A percentile compares a stretch with the other conserved stretches of the same genome.
phyloP scores from a whole-genome alignment of 2,113 vertebrate species.

The Steatornis caripensis region DNA sequence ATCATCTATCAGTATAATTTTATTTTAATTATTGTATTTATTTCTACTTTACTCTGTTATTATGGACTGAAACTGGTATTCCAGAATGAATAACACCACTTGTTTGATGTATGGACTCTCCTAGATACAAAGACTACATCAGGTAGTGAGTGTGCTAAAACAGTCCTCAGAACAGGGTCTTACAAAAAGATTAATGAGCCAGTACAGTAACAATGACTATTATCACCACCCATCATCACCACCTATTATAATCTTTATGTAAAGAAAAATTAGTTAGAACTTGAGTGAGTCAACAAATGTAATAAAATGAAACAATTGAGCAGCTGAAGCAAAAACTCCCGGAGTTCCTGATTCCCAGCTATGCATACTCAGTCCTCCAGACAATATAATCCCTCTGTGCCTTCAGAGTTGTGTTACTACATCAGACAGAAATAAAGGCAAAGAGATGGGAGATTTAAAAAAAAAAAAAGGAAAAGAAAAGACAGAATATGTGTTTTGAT shows the following conservation, averaged over 20 bases:
- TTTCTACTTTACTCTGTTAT: not conserved
- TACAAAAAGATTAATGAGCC: not conserved
- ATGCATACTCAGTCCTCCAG: not conserved
- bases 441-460: not conserved
- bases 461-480: not conserved
- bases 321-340: not conserved
- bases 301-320: not conserved
- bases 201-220: not conserved
- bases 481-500: not conserved
- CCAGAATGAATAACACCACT: not conserved
- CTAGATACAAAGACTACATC: not conserved
- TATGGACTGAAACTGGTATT: not conserved
- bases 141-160: not conserved
- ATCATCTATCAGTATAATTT: not conserved
- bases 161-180: not conserved
- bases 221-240: not conserved
- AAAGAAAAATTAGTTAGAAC: not conserved
- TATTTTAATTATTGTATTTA: not conserved
- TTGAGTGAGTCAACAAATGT: not conserved
- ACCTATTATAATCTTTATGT: not conserved
- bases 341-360: not conserved
- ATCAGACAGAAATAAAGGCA: not conserved
- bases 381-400: not conserved
- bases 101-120: accelerated
- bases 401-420: not conserved